Conservation (phyloP, 2,888 invertebrate species). For the Nephrotoma flavescens region DNA sequence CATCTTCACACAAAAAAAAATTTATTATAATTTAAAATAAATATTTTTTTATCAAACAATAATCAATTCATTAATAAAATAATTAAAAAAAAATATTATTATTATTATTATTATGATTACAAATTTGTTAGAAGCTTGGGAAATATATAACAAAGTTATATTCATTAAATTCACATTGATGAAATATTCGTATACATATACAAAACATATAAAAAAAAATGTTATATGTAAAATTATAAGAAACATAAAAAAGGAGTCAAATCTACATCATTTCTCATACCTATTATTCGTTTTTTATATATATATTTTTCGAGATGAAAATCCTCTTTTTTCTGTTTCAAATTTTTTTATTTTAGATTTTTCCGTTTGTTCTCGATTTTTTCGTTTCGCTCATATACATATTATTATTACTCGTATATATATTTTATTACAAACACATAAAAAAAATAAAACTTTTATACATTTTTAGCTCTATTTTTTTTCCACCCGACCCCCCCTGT, state of each 20-base stretch:
- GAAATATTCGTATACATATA: too few species aligned
- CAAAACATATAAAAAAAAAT: not conserved
- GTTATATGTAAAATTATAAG: slow-evolving; percentile 1
- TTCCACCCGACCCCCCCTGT: not conserved
- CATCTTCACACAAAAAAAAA: not conserved
- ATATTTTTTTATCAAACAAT: not conserved
- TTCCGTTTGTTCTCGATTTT: slow-evolving; percentile 4
- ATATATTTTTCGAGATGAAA: not conserved
- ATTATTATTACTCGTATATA: not conserved
- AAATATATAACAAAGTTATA: slow-evolving; percentile 2
- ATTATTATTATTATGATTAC: not conserved
- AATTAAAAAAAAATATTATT: not conserved
- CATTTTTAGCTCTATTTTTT: slow-evolving; percentile 1
- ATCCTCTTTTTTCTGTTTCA: not conserved
- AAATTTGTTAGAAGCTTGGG: not conserved
- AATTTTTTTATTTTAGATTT: not conserved
- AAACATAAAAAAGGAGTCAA: slow-evolving; percentile 1
- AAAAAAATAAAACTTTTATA: slow-evolving; percentile 1
- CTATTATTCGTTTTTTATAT: not conserved
- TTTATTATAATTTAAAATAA: not conserved
- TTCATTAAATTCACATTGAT: not conserved
- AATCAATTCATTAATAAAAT: not conserved
- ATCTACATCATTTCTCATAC: not conserved
- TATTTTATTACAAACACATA: slow-evolving; percentile 4
- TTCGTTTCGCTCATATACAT: slow-evolving; percentile 4